Evolutionary conservation across 2,888 invertebrate genomes (phyloP), one percentile per base, ranked within the genome.

Genomic region (Ophonus ardosiacus): DNA sequence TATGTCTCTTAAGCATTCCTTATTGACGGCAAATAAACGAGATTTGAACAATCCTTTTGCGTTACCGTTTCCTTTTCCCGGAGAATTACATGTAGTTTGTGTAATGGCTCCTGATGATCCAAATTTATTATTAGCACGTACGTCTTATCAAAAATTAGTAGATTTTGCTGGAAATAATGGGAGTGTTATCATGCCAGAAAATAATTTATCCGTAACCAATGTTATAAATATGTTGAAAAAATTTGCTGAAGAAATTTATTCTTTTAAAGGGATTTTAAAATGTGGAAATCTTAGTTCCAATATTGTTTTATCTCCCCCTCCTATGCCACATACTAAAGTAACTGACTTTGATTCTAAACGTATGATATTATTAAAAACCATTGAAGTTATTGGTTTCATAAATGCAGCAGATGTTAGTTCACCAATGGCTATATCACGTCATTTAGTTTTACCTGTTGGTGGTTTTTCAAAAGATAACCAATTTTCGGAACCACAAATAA

Each of bases 351-450:
- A 93, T 89, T 92, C 90, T 85, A 93, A 91, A 86, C 94, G 92
- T 85, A 93, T 91, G 90, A 94, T 93, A 86, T 92, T 98, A 80
- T 94, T 96, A 0, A 95, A 94, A 85, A 94, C 94, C 79, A 93
- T 98, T 81, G 96, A 96, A 90, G 94, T 98, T 17, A 95, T 97
- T 89, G 98, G 98, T 0, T 98, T 98, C 90, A 91, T 99, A 79
- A 94, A 96, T n/a, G 94, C 97, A 7, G 94, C 95, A 2, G 98
- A 98, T 89, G 94, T 98, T 80, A 96, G 96, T 43, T 98, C 98
- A 85, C 98, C 98, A 1, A 97, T 97, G 89, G 96, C 97, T 1
- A 93, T 98, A 86, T 98, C 98, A 86, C 94, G 98, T 57, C 98
- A 99, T 91, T 93, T 98, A 86, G 94, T 99, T 7, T 93, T 98